Base-by-base conservation (phyloP, 2,113 vertebrate genomes). In the Kryptolebias marmoratus region DNA sequence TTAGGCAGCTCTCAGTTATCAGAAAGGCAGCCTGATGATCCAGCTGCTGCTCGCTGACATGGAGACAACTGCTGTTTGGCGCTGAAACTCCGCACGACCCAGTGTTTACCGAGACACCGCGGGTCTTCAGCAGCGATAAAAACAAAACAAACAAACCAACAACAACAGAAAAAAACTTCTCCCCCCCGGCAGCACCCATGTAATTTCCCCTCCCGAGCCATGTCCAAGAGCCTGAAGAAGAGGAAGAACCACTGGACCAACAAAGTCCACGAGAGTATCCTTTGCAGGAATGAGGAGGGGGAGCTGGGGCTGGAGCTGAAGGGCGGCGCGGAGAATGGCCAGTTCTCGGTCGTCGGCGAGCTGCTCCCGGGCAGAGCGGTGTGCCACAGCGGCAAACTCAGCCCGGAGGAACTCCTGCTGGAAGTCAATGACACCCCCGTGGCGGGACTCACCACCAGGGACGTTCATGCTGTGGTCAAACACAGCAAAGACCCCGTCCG, bases 361-460 rank as follows among this genome's bases (percentile, higher is more conserved):
- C 94, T 95, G 75, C 94, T 92, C 87, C 93, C 94, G 71, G 95
- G 92, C 79, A 90, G 91, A 91, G 95, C 95, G 89, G 88, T 85
- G 78, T 94, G 95, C 88, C 95, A 94, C 84, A 93, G 95, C 90
- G 94, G 95, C 73, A 95, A 93, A 87, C 91, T 94, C 80, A 88
- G 89, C 90, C 93, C 93, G 90, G 95, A 95, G 70, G 95, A 98
- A 75, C 94, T 98, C 82, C 93, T 98, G 48, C 91, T 99, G 93
- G 96, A 99, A 93, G 97, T 97, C 86, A 99, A 99, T 85, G 97
- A 98, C 76, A 98, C 96, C 72, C 96, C 97, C 12, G 96, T 98
- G 93, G 96, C 96, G 14, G 97, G 97, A 79, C 96, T 98, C 72
- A 98, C 97, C 88, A 96, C 95, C 88, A 91, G 96, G 91, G 97